Evolutionary conservation across 2,113 vertebrate genomes (phyloP).

Genomic region (Cephalopterus ornatus): DNA sequence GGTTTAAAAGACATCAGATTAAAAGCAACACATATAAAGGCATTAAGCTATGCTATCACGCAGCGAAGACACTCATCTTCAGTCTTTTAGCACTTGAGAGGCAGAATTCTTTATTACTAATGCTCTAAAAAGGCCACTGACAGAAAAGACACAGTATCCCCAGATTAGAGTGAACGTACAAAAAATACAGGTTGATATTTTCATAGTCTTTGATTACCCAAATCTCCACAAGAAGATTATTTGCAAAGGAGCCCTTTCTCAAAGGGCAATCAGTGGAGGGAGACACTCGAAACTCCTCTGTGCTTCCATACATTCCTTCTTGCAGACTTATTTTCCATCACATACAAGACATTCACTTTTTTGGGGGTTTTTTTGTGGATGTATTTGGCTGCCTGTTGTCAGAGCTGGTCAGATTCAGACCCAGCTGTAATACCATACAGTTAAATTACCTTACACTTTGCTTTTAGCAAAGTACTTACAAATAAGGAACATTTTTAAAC

Average conservation of each 20-base stretch:
- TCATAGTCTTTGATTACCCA: background rate
- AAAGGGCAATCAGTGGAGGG: background rate
- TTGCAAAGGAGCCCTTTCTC: background rate
- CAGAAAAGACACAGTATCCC: background rate
- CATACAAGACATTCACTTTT: background rate
- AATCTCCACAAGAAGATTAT: background rate
- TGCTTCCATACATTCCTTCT: background rate
- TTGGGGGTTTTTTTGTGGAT: background rate
- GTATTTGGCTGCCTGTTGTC: background rate
- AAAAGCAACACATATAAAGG: background rate
- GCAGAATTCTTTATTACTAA: background rate
- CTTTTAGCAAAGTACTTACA: constrained; percentile 4
- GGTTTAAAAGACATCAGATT: background rate
- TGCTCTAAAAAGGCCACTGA: background rate
- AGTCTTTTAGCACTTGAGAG: background rate
- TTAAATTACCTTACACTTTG: background rate
- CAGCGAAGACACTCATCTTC: background rate
- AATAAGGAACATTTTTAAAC: constrained; percentile 15
- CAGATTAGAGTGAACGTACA: background rate
- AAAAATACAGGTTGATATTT: background rate
- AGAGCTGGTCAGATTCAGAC: background rate
- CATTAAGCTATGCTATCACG: background rate
- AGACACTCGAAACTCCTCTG: background rate
- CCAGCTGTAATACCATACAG: background rate
- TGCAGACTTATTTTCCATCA: background rate